Conservation (phyloP, 2,888 invertebrate genomes). For the Catocala sponsa region DNA sequence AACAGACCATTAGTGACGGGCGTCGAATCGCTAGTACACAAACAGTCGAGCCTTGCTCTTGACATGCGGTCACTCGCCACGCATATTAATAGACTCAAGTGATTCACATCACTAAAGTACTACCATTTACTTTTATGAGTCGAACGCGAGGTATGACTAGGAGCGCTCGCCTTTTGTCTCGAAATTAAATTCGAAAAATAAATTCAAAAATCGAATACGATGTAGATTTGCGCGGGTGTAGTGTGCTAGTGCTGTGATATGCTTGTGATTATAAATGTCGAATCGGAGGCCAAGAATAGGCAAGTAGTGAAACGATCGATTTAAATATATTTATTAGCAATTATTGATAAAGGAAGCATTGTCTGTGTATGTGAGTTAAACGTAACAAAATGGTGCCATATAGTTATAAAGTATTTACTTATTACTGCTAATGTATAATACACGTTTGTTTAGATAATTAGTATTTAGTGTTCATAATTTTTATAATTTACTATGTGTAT, state of each 20-base stretch:
- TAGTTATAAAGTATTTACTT: conserved; percentile 17
- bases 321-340: conserved; percentile 24
- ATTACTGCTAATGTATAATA: too few species aligned
- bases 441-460: too few species aligned
- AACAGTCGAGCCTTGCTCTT: conserved; percentile 80
- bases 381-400: conserved; percentile 29
- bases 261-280: conserved; percentile 65
- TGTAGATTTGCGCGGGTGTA: conserved; percentile 47
- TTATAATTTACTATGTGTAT: too few species aligned
- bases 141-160: conserved; percentile 76
- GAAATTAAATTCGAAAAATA: conserved; percentile 47
- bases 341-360: conserved; percentile 39
- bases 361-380: conserved; percentile 25
- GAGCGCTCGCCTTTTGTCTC: conserved; percentile 63
- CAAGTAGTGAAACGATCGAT: conserved; percentile 58
- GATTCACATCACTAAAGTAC: conserved; percentile 76
- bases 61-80: conserved; percentile 85
- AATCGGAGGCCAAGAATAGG: conserved; percentile 64
- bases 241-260: conserved; percentile 57
- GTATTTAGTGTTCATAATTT: background rate
- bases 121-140: conserved; percentile 72
- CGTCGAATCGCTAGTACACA: conserved; percentile 56
- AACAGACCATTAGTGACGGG: conserved; percentile 62
- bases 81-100: conserved; percentile 85
- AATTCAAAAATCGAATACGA: conserved; percentile 54